phyloP scores from a whole-genome alignment of 2,113 vertebrate genomes.

The Sceloporus tristichus region DNA sequence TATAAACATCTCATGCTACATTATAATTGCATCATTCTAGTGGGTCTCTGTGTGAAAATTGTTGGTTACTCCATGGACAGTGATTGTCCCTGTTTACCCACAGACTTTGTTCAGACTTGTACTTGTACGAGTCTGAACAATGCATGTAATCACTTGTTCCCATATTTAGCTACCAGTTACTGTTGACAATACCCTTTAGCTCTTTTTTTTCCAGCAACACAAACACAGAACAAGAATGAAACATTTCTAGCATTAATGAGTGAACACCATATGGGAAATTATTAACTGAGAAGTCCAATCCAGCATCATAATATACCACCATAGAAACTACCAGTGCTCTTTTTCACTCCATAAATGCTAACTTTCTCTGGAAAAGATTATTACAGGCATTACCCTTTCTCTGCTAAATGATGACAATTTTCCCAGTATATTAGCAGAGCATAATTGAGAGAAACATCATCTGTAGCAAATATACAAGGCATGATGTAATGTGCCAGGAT shows the following conservation, averaged over 20 bases:
- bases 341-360: constrained; percentile 7
- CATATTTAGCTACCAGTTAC: constrained; percentile 15
- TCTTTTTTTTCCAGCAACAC: background rate
- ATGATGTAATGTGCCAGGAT: constrained; percentile 7
- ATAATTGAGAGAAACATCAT: background rate
- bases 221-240: constrained; percentile 16
- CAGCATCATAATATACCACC: background rate
- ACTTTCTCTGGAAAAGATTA: constrained; percentile 28
- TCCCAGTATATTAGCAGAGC: background rate
- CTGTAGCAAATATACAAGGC: constrained; percentile 10
- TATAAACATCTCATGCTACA: background rate
- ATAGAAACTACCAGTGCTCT: background rate
- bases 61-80: background rate
- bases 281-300: constrained; percentile 5
- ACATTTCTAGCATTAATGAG: background rate
- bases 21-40: too few species aligned
- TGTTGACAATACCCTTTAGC: constrained; percentile 12
- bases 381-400: background rate
- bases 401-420: constrained; percentile 14
- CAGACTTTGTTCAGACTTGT: background rate
- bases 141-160: background rate
- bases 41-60: too few species aligned
- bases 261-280: background rate
- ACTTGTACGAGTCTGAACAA: constrained; percentile 10
- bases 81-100: background rate